Conservation (phyloP, 2,797 vertebrate genomes). For the Ptychobarbus kaznakovi region DNA sequence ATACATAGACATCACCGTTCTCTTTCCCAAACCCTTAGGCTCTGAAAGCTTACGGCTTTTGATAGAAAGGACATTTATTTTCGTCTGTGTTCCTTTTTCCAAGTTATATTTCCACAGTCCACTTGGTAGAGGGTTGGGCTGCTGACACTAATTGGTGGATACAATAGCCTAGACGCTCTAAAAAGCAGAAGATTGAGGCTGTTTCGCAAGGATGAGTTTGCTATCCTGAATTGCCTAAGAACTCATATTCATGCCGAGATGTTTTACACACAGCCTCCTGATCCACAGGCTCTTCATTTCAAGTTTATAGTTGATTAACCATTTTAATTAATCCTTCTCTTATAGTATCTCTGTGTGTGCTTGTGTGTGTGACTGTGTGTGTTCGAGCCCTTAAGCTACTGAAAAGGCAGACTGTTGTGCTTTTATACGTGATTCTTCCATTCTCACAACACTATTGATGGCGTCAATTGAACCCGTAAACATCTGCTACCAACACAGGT, state of each 20-base stretch:
- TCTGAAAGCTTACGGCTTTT: slow-evolving; percentile 24
- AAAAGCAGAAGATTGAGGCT: slow-evolving; percentile 42
- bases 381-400: slow-evolving; percentile 23
- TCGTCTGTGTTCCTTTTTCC: slow-evolving; percentile 21
- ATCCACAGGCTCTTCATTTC: slow-evolving; percentile 45
- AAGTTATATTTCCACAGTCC: slow-evolving; percentile 41
- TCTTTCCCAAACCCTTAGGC: slow-evolving; percentile 45
- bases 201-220: slow-evolving; percentile 39
- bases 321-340: slow-evolving; percentile 54
- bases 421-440: slow-evolving; percentile 32
- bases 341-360: background rate
- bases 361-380: background rate
- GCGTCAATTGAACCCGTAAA: slow-evolving; percentile 21
- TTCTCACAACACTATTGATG: background rate
- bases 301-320: slow-evolving; percentile 55
- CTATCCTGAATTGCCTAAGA: slow-evolving; percentile 23
- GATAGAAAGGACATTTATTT: slow-evolving; percentile 45
- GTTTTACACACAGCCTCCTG: slow-evolving; percentile 44
- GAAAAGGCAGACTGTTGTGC: slow-evolving; percentile 19
- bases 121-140: slow-evolving; percentile 18
- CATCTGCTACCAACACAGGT: slow-evolving; percentile 34
- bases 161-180: slow-evolving; percentile 28
- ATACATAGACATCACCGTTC: slow-evolving; percentile 14
- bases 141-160: slow-evolving; percentile 50
- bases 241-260: slow-evolving; percentile 24